Evolutionary conservation across 2,797 vertebrate genomes (phyloP), one percentile per base, ranked within the genome.

Genomic region (Gallinago nigripennis): DNA sequence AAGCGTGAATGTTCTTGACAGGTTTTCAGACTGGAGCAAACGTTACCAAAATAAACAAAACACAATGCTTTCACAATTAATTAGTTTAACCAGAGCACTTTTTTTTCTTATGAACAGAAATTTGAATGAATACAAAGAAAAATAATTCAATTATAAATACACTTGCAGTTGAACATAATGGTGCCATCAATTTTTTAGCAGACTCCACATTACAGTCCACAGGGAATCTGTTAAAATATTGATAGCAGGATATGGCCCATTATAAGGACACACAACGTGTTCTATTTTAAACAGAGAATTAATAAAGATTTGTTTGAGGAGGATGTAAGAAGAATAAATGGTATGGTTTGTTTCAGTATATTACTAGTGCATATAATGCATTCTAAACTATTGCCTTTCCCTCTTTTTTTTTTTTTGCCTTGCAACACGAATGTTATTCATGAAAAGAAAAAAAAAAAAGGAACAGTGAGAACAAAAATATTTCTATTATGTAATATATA

Each of bases 141-240:
- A 95, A 89, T 68, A 92, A 91, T 92, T 92, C 89, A 86, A 96
- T 95, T 96, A 90, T 81, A 92, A 92, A 72, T 76, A 94, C 39
- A 89, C 35, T 96, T 85, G 72, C 56, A 88, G 66, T 78, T 92
- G 76, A 92, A 60, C 87, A 65, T 96, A 93, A 96, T 94, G 90
- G 18, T 88, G 65, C 66, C 94, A 97, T 97, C 87, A 97, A 96
- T 97, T 94, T 97, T 97, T 97, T 92, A 97, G 76, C 64, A 90
- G 94, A 90, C 76, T 96, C 85, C 76, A 90, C 73, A 94, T 95
- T 93, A 93, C 51, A 94, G 94, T 95, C 97, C 70, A 24, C 88
- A 83, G 93, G 95, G 94, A 76, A 95, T 94, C 95, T 96, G 86
- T 90, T 97, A 96, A 97, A 97, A 97, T 97, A 97, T 97, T 97